Evolutionary conservation across 2,797 vertebrate species (phyloP).

Genomic region (Macropodus opercularis): DNA sequence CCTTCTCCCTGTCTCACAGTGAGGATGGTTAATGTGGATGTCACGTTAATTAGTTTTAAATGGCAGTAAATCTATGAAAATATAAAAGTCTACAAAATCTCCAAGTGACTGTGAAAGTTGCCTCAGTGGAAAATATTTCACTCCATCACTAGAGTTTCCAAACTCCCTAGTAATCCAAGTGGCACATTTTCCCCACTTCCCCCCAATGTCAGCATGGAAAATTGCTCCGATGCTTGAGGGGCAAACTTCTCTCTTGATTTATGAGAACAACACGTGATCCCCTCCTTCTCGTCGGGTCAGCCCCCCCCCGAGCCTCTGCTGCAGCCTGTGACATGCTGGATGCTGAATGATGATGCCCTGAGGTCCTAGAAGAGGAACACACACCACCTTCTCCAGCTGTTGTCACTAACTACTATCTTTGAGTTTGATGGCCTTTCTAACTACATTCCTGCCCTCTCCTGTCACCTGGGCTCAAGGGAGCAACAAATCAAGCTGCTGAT

Average conservation of each 20-base stretch:
- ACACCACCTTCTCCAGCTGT: slow-evolving; percentile 78
- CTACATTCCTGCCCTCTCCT: slow-evolving; percentile 75
- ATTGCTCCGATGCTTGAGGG: slow-evolving; percentile 29
- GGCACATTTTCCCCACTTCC: slow-evolving; percentile 31
- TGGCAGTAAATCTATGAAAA: too few relatives aligned
- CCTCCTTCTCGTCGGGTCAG: slow-evolving; percentile 27
- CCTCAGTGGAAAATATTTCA: slow-evolving; percentile 8
- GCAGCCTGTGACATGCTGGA: slow-evolving; percentile 61
- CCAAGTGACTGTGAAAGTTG: too few relatives aligned
- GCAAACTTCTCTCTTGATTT: slow-evolving; percentile 62
- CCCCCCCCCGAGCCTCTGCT: slow-evolving; percentile 41
- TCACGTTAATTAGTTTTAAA: too few relatives aligned
- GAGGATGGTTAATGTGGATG: too few relatives aligned
- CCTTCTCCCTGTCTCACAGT: too few relatives aligned
- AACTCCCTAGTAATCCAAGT: slow-evolving; percentile 10
- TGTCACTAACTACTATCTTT: slow-evolving; percentile 78
- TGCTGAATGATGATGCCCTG: slow-evolving; percentile 76
- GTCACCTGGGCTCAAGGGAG: slow-evolving; percentile 67
- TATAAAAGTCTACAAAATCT: too few relatives aligned
- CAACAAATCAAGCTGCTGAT: slow-evolving; percentile 77
- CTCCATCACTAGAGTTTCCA: slow-evolving; percentile 30
- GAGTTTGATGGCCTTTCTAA: slow-evolving; percentile 77
- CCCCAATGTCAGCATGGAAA: slow-evolving; percentile 27
- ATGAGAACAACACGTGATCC: slow-evolving; percentile 62
- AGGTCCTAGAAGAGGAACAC: slow-evolving; percentile 60